Percentiles rank a stretch among this genome's conserved stretches.
phyloP scores from a whole-genome alignment of 2,113 vertebrate genomes.

The Takifugu bimaculatus region DNA sequence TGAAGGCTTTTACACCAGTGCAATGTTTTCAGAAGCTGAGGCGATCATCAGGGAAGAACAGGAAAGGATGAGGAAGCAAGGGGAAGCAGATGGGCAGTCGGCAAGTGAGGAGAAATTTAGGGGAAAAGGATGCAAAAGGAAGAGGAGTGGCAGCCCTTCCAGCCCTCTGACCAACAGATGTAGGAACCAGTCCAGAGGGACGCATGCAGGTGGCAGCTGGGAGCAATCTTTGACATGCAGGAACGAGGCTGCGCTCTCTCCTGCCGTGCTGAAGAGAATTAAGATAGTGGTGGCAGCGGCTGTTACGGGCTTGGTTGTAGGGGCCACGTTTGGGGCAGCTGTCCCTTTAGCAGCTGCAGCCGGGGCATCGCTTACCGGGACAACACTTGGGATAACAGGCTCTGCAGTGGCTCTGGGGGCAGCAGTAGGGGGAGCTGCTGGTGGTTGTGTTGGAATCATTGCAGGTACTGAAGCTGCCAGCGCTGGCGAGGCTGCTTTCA shows the following conservation, averaged over 20 bases:
- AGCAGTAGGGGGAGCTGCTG: conserved; percentile 63
- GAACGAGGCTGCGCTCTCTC: conserved; percentile 55
- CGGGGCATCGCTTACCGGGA: conserved; percentile 62
- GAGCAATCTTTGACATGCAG: no score
- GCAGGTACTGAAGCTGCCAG: conserved; percentile 55
- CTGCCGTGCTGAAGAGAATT: conserved; percentile 63
- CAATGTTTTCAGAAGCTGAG: no score
- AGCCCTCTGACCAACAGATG: no score
- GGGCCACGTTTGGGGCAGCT: conserved; percentile 64
- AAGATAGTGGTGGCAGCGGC: conserved; percentile 67
- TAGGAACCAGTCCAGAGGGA: no score
- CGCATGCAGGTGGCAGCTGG: no score
- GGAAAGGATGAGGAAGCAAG: no score
- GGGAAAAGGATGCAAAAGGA: no score
- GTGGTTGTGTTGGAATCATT: conserved; percentile 62
- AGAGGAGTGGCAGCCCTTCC: no score
- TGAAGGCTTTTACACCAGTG: no score
- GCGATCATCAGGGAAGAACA: no score
- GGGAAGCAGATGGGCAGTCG: no score
- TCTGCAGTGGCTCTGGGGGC: conserved; percentile 60
- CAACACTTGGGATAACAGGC: conserved; percentile 27
- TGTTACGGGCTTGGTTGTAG: conserved; percentile 67
- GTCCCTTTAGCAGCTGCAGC: conserved; percentile 67
- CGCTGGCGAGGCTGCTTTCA: conserved; percentile 58
- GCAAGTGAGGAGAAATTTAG: no score